Base-by-base conservation (phyloP, 2,113 vertebrate species). In the Spermophilus dauricus region DNA sequence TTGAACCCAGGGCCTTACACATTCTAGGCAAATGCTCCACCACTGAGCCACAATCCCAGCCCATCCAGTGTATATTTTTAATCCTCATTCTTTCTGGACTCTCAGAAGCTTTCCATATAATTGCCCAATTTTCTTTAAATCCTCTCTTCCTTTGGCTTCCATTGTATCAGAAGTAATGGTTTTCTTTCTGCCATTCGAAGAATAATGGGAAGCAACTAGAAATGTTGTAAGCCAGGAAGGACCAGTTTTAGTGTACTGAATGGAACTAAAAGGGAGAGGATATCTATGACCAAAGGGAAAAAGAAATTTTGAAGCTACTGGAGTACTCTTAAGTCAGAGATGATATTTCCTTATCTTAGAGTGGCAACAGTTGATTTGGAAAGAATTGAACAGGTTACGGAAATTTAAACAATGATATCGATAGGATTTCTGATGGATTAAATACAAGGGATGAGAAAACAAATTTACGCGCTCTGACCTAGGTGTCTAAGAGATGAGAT, bases 81-180 rank as follows among this genome's bases (percentile, higher is more conserved):
- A 72, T 91, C 20, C 58, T 39, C 10, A 83, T 82, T 39, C 34
- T 45, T n/a, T 42, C 88, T 92, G 45, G 7, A 45, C 4, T 45
- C 14, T 89, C 56, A 77, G 22, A 81, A 86, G 67, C 42, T 84
- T 89, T 67, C 8, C 39, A 30, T 80, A 37, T 72, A 92, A 73
- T 86, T 69, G 8, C 24, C 65, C 42, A 91, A 2, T 89, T 86
- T 94, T 86, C n/a, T 89, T 73, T 26, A 89, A 72, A 63, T 4
- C 14, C 17, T 73, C 18, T 93, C 10, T 94, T 92, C 51, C 10
- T 94, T 95, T 96, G 78, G 17, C 69, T 97, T 95, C 26, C 51
- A 5, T 86, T 96, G n/a, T 22, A 69, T 86, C 58, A 96, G 7
- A 93, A 90, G 61, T 76, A 81, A 28, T 89, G 73, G 22, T 93